Percentiles rank a stretch among this genome's conserved stretches.
Evolutionary conservation across 2,888 invertebrate species (phyloP).

Genomic region (Pollenia griseotomentosa): DNA sequence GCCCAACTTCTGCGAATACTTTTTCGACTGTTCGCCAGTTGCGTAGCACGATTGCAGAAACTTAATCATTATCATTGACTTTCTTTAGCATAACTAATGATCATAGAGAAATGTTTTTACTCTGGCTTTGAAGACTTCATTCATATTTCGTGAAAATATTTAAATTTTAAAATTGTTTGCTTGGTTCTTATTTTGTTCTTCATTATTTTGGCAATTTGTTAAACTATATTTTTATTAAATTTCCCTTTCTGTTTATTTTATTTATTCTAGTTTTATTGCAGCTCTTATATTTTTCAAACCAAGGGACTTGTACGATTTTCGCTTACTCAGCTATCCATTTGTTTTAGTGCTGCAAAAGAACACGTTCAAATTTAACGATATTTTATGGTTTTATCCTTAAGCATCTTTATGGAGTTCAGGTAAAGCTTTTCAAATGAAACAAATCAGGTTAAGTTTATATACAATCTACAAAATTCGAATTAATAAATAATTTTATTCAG

Average conservation of each 20-base stretch:
- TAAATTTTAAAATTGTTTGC: not conserved
- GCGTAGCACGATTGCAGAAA: too few relatives aligned
- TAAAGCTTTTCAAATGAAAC: not conserved
- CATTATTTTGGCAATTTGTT: too few relatives aligned
- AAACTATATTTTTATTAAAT: too few relatives aligned
- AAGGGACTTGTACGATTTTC: not conserved
- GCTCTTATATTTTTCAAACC: not conserved
- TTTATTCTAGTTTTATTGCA: not conserved
- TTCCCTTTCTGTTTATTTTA: not conserved
- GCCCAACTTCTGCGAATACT: too few relatives aligned
- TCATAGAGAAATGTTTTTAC: too few relatives aligned
- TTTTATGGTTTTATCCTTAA: conserved; percentile 1
- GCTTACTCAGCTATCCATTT: not conserved
- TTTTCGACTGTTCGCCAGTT: too few relatives aligned
- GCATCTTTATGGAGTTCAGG: not conserved
- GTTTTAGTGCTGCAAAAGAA: conserved; percentile 3
- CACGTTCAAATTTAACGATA: not conserved
- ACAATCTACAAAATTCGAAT: not conserved
- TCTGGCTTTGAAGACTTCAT: too few relatives aligned
- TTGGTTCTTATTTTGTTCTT: not conserved
- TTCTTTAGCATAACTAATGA: too few relatives aligned
- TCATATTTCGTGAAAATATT: too few relatives aligned
- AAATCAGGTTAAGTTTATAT: not conserved
- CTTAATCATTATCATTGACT: too few relatives aligned
- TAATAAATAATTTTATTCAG: not conserved